Percentiles rank a stretch among this genome's conserved stretches.
These are phyloP conservation scores for Lepidochrysops patricia DNA, from an alignment of 2,888 invertebrate species.

Conservation along the genomic window DNA sequence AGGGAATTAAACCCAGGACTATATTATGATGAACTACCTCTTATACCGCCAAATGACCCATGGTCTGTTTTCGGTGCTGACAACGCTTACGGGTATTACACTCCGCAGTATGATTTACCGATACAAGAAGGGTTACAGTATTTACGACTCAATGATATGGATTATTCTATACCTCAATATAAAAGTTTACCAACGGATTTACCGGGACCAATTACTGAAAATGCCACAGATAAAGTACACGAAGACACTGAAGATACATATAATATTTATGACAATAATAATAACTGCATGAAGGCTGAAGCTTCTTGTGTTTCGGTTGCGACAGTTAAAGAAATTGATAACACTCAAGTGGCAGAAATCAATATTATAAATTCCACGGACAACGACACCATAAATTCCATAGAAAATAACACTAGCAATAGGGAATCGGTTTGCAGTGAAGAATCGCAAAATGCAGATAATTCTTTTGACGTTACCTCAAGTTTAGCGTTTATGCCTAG, in stretches of 20 bases:
- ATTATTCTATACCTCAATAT: constrained; percentile 60
- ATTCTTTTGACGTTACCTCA: constrained; percentile 62
- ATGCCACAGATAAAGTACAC: not conserved
- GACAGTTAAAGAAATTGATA: constrained; percentile 30
- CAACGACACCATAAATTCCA: constrained; percentile 38
- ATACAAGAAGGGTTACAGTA: constrained; percentile 50
- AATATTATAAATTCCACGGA: constrained; percentile 29
- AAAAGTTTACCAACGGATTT: constrained; percentile 59
- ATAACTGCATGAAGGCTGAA: constrained; percentile 17
- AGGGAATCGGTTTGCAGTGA: constrained; percentile 53
- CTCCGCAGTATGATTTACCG: constrained; percentile 49
- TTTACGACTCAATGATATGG: constrained; percentile 61
- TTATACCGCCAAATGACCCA: constrained; percentile 60
- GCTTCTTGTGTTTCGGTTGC: constrained; percentile 24
- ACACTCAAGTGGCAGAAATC: constrained; percentile 26
- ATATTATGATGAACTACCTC: constrained; percentile 55
- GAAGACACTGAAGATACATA: constrained; percentile 31
- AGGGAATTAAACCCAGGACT: constrained; percentile 45
- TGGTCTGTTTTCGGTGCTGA: constrained; percentile 57
- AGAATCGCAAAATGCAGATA: constrained; percentile 60
- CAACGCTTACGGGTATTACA: constrained; percentile 54
- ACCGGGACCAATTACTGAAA: constrained; percentile 17
- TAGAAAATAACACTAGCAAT: constrained; percentile 33
- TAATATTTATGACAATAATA: constrained; percentile 16
- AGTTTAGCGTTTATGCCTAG: constrained; percentile 65